phyloP scores from a whole-genome alignment of 2,113 vertebrate genomes.

The Oreochromis tanganicae region DNA sequence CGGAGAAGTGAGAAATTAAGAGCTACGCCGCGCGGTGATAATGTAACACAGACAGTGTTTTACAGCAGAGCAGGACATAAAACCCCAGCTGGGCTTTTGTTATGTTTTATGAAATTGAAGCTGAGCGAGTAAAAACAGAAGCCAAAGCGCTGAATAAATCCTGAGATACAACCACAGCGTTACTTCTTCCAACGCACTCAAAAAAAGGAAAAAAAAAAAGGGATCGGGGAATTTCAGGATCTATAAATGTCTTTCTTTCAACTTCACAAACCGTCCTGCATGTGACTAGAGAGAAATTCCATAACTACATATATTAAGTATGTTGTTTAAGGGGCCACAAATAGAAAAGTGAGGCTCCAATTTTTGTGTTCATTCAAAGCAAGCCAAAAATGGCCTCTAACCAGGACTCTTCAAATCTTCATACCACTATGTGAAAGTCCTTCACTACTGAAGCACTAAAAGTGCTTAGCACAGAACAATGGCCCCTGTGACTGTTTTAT shows the following conservation, averaged over 20 bases:
- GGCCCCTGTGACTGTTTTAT: not conserved
- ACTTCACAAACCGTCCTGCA: not conserved
- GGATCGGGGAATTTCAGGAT: not conserved
- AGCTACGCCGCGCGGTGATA: not conserved
- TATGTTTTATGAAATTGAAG: constrained; percentile 7
- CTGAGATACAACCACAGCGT: not conserved
- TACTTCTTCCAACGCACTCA: not conserved
- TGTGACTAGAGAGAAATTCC: not conserved
- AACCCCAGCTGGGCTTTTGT: constrained; percentile 15
- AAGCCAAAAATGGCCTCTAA: not conserved
- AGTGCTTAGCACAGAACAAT: not conserved
- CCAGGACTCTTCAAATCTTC: not conserved
- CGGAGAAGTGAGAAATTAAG: not conserved
- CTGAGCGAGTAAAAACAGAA: not conserved
- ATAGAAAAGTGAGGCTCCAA: not conserved
- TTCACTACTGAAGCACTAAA: not conserved
- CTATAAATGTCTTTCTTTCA: not conserved
- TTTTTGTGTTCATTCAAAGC: not conserved
- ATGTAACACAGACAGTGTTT: constrained; percentile 5
- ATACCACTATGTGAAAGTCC: not conserved
- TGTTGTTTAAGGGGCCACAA: not conserved
- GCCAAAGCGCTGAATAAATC: not conserved
- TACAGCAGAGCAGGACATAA: constrained; percentile 1
- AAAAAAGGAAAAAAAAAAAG: not conserved
- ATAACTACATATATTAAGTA: not conserved